Conservation (phyloP, 2,797 vertebrate species). For the Delichon dasypus region DNA sequence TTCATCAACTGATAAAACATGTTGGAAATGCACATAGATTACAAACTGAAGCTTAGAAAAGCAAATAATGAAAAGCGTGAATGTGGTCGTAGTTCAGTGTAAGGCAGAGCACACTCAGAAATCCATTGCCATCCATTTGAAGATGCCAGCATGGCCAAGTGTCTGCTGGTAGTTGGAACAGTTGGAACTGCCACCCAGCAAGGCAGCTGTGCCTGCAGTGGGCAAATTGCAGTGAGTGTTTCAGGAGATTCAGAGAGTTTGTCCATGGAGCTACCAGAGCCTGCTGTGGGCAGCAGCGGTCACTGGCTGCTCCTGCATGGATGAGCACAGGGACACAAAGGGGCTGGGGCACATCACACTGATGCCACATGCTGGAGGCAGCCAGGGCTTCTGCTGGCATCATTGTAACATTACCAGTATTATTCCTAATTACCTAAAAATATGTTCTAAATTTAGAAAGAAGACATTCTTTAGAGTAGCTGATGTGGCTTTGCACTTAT, state of each 20-base stretch:
- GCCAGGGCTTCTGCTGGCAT: no score
- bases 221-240: not conserved
- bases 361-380: accelerated
- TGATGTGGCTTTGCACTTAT: not conserved
- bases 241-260: not conserved
- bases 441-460: not conserved
- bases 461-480: not conserved
- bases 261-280: not conserved
- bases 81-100: not conserved
- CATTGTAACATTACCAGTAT: not conserved
- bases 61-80: not conserved
- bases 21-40: not conserved
- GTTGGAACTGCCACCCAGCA: no score
- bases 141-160: not conserved
- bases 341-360: accelerated
- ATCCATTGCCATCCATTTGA: not conserved
- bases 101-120: not conserved
- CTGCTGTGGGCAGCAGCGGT: not conserved
- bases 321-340: not conserved
- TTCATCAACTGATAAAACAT: not conserved
- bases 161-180: not conserved
- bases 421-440: not conserved
- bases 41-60: not conserved
- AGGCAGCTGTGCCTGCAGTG: not conserved
- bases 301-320: not conserved